Conservation (phyloP, 2,888 invertebrate species). For the Craniophora ligustri region DNA sequence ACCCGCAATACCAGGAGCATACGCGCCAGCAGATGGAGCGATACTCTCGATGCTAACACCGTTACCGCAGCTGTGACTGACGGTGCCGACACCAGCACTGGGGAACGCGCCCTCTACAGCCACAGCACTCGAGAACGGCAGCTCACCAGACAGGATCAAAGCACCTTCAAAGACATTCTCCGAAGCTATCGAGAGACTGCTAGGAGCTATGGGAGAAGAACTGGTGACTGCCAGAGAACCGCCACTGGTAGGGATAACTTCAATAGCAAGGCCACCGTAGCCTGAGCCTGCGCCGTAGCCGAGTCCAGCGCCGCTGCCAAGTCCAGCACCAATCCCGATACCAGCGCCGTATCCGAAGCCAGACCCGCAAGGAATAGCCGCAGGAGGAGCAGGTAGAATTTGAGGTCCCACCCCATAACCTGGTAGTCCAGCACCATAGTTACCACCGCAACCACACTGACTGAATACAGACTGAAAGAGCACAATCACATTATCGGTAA, state of each 20-base stretch:
- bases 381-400: background rate
- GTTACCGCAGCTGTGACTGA: conserved; percentile 34
- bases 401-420: conserved; percentile 11
- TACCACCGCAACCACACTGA: conserved; percentile 8
- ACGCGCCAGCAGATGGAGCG: conserved; percentile 10
- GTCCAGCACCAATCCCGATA: background rate
- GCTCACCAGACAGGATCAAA: conserved; percentile 33
- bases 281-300: conserved; percentile 7
- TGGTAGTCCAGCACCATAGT: background rate
- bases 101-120: conserved; percentile 28
- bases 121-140: conserved; percentile 36
- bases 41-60: conserved; percentile 36
- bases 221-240: conserved; percentile 31
- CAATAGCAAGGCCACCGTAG: conserved; percentile 1
- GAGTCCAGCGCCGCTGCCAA: background rate
- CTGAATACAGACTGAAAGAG: conserved; percentile 27
- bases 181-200: conserved; percentile 40
- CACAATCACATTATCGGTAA: background rate
- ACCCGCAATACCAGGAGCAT: conserved; percentile 2
- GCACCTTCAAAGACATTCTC: conserved; percentile 46
- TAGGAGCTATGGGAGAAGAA: conserved; percentile 30
- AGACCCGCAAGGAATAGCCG: background rate
- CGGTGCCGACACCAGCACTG: conserved; percentile 29
- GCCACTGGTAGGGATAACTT: conserved; percentile 39
- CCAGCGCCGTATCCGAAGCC: conserved; percentile 1